These are phyloP conservation scores for Osedax fenrisi DNA, from an alignment of 2,888 invertebrate species.

Conservation along the genomic window DNA sequence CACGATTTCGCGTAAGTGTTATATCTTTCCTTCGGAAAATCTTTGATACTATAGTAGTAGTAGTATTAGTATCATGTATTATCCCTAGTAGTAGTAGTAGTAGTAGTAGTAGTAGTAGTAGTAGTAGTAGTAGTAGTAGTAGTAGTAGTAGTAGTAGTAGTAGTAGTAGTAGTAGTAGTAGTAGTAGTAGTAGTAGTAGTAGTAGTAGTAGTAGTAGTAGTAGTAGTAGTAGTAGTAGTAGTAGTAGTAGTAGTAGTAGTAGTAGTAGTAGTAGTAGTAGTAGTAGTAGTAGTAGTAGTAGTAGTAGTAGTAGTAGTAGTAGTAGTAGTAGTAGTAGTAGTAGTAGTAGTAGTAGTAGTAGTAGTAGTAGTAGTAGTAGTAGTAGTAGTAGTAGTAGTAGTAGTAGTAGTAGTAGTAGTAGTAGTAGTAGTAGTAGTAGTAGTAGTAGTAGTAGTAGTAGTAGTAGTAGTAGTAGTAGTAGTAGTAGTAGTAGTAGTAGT, in stretches of 20 bases:
- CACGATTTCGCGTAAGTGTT: no score
- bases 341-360: slow-evolving; percentile 22
- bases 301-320: slow-evolving; percentile 27
- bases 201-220: slow-evolving; percentile 18
- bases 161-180: slow-evolving; percentile 24
- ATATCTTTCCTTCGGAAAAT: no score
- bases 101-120: not conserved
- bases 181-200: slow-evolving; percentile 32
- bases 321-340: slow-evolving; percentile 21
- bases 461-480: slow-evolving; percentile 32
- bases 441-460: slow-evolving; percentile 30
- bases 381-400: slow-evolving; percentile 15
- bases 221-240: slow-evolving; percentile 20
- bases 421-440: slow-evolving; percentile 17
- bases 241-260: slow-evolving; percentile 26
- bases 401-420: slow-evolving; percentile 29
- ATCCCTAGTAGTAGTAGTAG: not conserved
- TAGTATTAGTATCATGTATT: not conserved
- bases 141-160: slow-evolving; percentile 19
- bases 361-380: slow-evolving; percentile 25
- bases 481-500: slow-evolving; percentile 30
- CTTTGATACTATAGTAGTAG: slow-evolving; percentile 28
- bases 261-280: slow-evolving; percentile 33
- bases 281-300: not conserved
- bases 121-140: slow-evolving; percentile 9